A percentile compares a stretch with the other conserved stretches of the same genome.
Conservation (phyloP, 2,797 vertebrate genomes). For the Helicolenus hilgendorfi region DNA sequence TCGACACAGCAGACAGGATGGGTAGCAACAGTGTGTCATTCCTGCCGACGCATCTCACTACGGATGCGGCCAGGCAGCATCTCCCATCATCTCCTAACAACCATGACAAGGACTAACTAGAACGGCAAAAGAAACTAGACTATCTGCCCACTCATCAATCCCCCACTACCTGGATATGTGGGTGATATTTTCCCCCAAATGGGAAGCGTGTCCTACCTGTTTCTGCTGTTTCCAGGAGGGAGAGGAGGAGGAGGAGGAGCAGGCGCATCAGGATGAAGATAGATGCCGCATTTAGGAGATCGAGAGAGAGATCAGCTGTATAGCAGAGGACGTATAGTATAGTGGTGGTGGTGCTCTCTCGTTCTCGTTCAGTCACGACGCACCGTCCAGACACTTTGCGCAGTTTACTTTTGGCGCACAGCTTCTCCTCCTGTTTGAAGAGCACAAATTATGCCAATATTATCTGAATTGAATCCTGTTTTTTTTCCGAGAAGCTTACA, state of each 20-base stretch:
- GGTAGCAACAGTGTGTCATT: constrained; percentile 72
- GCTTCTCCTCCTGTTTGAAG: background rate
- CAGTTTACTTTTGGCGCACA: constrained; percentile 20
- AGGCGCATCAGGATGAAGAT: constrained; percentile 62
- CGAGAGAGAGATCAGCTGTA: constrained; percentile 25
- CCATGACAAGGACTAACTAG: constrained; percentile 1
- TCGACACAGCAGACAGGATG: constrained; percentile 18
- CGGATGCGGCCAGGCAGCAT: constrained; percentile 52
- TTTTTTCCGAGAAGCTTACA: background rate
- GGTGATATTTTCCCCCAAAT: background rate
- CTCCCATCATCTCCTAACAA: constrained; percentile 33
- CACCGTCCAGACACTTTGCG: constrained; percentile 20
- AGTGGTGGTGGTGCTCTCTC: background rate
- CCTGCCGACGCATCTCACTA: constrained; percentile 51
- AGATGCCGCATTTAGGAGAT: constrained; percentile 48
- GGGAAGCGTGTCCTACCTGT: constrained; percentile 72
- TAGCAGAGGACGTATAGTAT: background rate
- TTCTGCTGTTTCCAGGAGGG: constrained; percentile 48
- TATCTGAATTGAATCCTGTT: background rate
- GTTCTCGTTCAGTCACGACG: constrained; percentile 49
- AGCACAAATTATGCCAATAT: background rate
- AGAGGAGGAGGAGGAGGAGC: constrained; percentile 43
- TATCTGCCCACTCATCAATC: background rate
- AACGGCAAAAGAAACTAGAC: background rate
- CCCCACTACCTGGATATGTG: background rate